These are phyloP conservation scores for Ormyrus thymus DNA, from an alignment of 2,888 invertebrate genomes.

Conservation along the genomic window DNA sequence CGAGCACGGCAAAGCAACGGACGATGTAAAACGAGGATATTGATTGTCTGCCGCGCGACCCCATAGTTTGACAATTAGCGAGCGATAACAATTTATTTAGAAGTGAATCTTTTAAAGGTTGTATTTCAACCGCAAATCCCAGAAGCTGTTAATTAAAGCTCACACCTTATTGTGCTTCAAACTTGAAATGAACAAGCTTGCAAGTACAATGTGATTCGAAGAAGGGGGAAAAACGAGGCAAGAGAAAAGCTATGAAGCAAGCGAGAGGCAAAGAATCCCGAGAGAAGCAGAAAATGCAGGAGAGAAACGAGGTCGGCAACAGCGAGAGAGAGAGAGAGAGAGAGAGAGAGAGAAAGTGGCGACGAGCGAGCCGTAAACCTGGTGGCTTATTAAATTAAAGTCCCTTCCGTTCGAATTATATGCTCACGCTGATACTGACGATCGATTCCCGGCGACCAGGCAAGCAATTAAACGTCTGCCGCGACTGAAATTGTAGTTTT, in stretches of 20 bases:
- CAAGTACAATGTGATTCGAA: background rate
- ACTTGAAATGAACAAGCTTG: too few species aligned
- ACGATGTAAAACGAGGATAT: too few species aligned
- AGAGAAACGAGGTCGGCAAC: background rate
- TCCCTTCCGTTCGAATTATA: constrained; percentile 16
- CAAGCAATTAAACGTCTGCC: background rate
- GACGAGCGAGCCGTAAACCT: constrained; percentile 24
- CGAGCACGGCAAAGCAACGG: too few species aligned
- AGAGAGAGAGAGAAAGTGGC: background rate
- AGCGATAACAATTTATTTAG: too few species aligned
- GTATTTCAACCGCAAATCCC: too few species aligned
- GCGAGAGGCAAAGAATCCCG: background rate
- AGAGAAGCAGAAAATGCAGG: background rate
- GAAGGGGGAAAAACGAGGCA: background rate
- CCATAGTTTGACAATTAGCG: too few species aligned
- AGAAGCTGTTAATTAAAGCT: too few species aligned
- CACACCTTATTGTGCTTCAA: too few species aligned
- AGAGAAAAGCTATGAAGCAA: background rate
- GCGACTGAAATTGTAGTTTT: constrained; percentile 1
- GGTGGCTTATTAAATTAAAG: constrained; percentile 51
- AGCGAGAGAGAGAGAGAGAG: background rate
- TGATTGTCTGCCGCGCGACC: too few species aligned
- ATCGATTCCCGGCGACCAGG: background rate
- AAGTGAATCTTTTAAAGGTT: too few species aligned
- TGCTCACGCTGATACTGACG: background rate